These are phyloP conservation scores for Nomada fucata DNA, from an alignment of 2,888 invertebrate species.

Conservation along the genomic window DNA sequence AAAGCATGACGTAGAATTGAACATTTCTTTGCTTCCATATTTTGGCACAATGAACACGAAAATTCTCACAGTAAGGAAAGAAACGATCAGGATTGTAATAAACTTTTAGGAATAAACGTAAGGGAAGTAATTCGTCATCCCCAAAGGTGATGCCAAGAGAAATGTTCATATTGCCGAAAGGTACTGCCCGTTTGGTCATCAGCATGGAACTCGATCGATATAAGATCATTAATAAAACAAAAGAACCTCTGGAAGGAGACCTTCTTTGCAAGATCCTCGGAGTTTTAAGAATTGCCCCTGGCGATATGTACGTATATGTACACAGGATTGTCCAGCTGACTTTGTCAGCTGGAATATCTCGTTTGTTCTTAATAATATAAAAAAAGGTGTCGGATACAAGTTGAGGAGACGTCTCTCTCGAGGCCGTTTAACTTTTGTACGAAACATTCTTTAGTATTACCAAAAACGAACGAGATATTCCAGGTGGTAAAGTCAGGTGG, in stretches of 20 bases:
- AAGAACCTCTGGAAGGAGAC: constrained; percentile 20
- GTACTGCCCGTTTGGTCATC: constrained; percentile 58
- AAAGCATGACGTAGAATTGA: constrained; percentile 50
- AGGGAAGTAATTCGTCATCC: constrained; percentile 5
- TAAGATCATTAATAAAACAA: constrained; percentile 18
- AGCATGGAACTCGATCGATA: constrained; percentile 41
- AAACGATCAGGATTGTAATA: not conserved
- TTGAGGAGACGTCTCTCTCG: too few species aligned
- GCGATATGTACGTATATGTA: constrained; percentile 65
- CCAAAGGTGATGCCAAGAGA: constrained; percentile 57
- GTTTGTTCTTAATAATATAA: too few species aligned
- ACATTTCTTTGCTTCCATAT: constrained; percentile 71
- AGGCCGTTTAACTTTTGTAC: too few species aligned
- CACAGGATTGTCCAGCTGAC: too few species aligned
- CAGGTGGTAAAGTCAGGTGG: too few species aligned
- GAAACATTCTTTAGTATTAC: too few species aligned
- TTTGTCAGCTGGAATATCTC: too few species aligned
- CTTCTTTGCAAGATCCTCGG: constrained; percentile 67
- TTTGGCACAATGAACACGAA: constrained; percentile 65
- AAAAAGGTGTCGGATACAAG: too few species aligned
- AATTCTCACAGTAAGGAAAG: constrained; percentile 60
- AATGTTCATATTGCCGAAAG: constrained; percentile 69
- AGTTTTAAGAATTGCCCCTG: constrained; percentile 69
- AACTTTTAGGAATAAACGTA: not conserved
- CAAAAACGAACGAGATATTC: not conserved